Evolutionary conservation across 2,888 invertebrate genomes (phyloP), one percentile per base, ranked within the genome.

Genomic region (Sarcophaga caerulescens): DNA sequence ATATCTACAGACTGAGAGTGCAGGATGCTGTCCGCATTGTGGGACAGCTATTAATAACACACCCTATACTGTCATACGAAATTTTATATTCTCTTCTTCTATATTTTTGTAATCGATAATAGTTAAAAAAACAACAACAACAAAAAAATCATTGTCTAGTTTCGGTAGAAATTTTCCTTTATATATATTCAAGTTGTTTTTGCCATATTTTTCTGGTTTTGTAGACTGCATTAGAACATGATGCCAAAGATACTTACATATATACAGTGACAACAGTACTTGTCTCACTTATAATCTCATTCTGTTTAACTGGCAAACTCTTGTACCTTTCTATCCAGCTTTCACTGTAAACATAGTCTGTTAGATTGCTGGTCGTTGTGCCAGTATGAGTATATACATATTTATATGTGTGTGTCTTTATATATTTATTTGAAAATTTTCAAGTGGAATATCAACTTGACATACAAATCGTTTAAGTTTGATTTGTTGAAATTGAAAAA

Each of bases 401-500:
- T 59, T 4, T 63, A 35, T 19, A 11, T 60, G 23, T 21, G 19
- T 71, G 44, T 8, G 5, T 60, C 17, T 57, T 17, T 19, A 3
- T 17, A 17, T 68, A 66, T 59, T 52, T 52, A 52, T 12, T 25
- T 68, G 44, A 77, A 77, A 11, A 65, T 71, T 79, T 71, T 79
- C 71, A 63, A 77, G 25, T 70, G 62, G 25, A 21, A 45, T 52
- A 71, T 17, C 70, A 84, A 77, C 76, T 85, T 81, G 84, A 85
- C 81, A 77, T 77, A 85, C 71, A 81, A 85, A 85, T 73, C 84
- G 84, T 81, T 85, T 85, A 85, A 81, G 84, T 85, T 85, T 81
- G 84, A 85, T 85, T 81, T 85, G 80, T 71, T 77, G 80, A 85
- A 85, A 85, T 85, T 84, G 76, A 84, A 84, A 84, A 84, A 80